Evolutionary conservation across 2,888 invertebrate species (phyloP).

Genomic region (Lochmaea capreae): DNA sequence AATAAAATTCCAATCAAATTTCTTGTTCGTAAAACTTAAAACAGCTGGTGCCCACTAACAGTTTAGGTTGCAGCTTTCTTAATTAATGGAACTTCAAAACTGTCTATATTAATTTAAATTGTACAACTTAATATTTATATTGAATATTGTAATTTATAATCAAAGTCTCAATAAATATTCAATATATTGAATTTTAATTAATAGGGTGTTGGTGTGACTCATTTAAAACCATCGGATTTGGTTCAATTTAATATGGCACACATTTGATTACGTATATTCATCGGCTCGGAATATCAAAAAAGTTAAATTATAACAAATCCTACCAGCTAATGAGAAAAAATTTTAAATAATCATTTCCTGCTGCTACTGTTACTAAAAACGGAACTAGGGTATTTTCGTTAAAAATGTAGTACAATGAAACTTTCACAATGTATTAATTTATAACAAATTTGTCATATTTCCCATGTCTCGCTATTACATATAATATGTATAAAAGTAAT

Average conservation of each 20-base stretch:
- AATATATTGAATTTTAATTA: too few relatives aligned
- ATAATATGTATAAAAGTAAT: conserved; percentile 26
- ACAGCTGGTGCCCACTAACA: not conserved
- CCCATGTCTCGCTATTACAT: conserved; percentile 23
- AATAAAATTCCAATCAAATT: too few relatives aligned
- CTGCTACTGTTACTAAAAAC: not conserved
- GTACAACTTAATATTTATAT: too few relatives aligned
- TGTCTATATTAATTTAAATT: not conserved
- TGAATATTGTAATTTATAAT: too few relatives aligned
- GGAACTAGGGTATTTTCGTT: conserved; percentile 1
- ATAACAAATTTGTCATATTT: conserved; percentile 28
- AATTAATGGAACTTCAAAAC: not conserved
- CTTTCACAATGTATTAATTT: conserved; percentile 17
- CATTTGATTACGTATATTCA: not conserved
- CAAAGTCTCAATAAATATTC: too few relatives aligned
- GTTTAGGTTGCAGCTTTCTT: not conserved
- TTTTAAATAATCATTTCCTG: not conserved
- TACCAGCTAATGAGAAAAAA: not conserved
- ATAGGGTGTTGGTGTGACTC: not conserved
- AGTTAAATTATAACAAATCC: not conserved
- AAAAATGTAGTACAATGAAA: conserved; percentile 16
- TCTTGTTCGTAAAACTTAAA: too few relatives aligned
- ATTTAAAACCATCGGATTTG: not conserved
- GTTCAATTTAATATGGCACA: not conserved
- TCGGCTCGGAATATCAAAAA: too few relatives aligned